Evolutionary conservation across 23 tunicate species (phyloP).

Genomic region (Botrylloides violaceus): DNA sequence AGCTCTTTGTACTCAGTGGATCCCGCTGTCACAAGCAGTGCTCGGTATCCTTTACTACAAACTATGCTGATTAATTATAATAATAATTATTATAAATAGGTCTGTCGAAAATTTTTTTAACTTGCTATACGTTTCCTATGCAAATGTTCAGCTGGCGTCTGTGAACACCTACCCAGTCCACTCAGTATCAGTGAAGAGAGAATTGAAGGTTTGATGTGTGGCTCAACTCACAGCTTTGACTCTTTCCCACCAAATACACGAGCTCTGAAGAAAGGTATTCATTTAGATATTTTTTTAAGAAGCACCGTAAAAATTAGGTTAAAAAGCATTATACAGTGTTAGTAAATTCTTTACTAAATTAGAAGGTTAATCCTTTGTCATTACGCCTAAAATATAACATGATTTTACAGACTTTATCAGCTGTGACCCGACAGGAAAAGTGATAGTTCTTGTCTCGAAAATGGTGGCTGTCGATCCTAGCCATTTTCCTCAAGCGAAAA

Average conservation of each 20-base stretch:
- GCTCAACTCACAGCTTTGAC: slow-evolving; percentile 46
- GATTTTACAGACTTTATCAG: slow-evolving; percentile 72
- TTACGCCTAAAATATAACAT: no score
- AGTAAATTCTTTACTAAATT: no score
- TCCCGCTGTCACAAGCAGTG: slow-evolving; percentile 70
- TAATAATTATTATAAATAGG: no score
- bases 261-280: slow-evolving; percentile 22
- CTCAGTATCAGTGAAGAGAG: slow-evolving; percentile 43
- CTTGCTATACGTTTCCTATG: background rate
- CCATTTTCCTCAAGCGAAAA: slow-evolving; percentile 22
- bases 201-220: slow-evolving; percentile 86
- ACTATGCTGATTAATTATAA: no score
- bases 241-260: slow-evolving; percentile 48
- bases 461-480: slow-evolving; percentile 71
- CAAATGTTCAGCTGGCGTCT: slow-evolving; percentile 44
- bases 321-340: no score
- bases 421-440: slow-evolving; percentile 40
- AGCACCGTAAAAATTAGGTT: no score
- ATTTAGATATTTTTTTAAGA: no score
- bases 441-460: slow-evolving; percentile 73
- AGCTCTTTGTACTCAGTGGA: slow-evolving; percentile 84
- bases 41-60: slow-evolving; percentile 39
- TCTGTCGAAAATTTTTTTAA: background rate
- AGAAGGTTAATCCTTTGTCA: no score
- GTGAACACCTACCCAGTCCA: slow-evolving; percentile 64